Conservation (phyloP, 2,888 invertebrate species). For the Sthenelais limicola region DNA sequence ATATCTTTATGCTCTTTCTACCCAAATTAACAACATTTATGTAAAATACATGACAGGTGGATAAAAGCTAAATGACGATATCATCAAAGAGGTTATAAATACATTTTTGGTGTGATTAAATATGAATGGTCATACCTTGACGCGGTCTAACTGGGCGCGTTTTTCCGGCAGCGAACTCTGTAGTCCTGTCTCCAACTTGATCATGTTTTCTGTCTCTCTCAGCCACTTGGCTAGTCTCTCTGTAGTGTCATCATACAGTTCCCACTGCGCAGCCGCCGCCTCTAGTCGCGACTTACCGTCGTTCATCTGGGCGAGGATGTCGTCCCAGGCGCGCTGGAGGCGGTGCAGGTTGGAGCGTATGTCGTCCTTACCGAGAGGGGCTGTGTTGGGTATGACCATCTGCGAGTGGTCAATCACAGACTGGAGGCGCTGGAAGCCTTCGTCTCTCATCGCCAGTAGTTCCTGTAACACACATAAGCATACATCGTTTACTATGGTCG, state of each 20-base stretch:
- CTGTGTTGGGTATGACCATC: constrained; percentile 83
- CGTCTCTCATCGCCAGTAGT: constrained; percentile 59
- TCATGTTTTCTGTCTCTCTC: constrained; percentile 81
- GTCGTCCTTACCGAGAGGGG: constrained; percentile 89
- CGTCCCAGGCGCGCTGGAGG: constrained; percentile 90
- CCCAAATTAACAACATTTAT: too few relatives aligned
- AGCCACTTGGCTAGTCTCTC: constrained; percentile 87
- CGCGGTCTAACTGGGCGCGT: constrained; percentile 49
- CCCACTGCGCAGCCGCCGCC: constrained; percentile 91
- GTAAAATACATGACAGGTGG: too few relatives aligned
- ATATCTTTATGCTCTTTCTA: too few relatives aligned
- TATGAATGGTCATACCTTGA: too few relatives aligned
- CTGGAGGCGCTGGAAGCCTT: constrained; percentile 62
- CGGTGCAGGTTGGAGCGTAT: constrained; percentile 87
- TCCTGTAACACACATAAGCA: constrained; percentile 55
- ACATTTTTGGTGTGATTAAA: too few relatives aligned
- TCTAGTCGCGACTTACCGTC: constrained; percentile 82
- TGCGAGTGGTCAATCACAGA: constrained; percentile 61
- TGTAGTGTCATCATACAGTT: constrained; percentile 91
- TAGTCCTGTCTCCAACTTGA: constrained; percentile 85
- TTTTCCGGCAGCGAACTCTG: constrained; percentile 50
- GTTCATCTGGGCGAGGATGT: constrained; percentile 84
- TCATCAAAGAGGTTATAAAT: too few relatives aligned
- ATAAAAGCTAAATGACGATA: too few relatives aligned
- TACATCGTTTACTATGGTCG: too few relatives aligned